These are phyloP conservation scores for Stegostoma tigrinum DNA, from an alignment of 2,113 vertebrate genomes.

Conservation along the genomic window DNA sequence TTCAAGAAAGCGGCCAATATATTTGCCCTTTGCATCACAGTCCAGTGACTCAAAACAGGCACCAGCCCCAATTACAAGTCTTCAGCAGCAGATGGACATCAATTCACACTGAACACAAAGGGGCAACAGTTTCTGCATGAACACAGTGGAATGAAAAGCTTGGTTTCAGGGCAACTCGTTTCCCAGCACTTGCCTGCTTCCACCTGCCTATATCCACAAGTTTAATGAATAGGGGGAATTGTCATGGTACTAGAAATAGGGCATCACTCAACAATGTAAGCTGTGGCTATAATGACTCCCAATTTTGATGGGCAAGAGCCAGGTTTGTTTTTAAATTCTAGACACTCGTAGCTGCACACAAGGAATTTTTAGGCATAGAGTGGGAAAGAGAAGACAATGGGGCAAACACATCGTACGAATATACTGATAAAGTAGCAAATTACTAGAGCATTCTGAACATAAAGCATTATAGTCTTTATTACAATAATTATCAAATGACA, in stretches of 20 bases:
- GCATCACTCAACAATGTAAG: conserved; percentile 39
- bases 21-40: not conserved
- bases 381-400: not conserved
- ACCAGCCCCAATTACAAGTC: conserved; percentile 42
- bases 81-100: conserved; percentile 54
- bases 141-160: conserved; percentile 41
- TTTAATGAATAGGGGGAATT: conserved; percentile 38
- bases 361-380: not conserved
- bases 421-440: not conserved
- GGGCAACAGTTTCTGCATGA: conserved; percentile 28
- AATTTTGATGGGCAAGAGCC: conserved; percentile 45
- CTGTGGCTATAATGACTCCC: not conserved
- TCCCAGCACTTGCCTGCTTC: conserved; percentile 40
- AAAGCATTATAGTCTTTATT: no score
- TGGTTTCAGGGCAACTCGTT: conserved; percentile 44
- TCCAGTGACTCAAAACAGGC: conserved; percentile 34
- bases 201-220: conserved; percentile 46
- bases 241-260: conserved; percentile 41
- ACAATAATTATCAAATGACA: no score
- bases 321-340: conserved; percentile 37
- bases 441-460: not conserved
- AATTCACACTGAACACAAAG: conserved; percentile 54
- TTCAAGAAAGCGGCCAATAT: not conserved
- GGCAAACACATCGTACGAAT: not conserved
- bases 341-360: not conserved